phyloP scores from a whole-genome alignment of 2,797 vertebrate genomes.

The Acanthopagrus latus region DNA sequence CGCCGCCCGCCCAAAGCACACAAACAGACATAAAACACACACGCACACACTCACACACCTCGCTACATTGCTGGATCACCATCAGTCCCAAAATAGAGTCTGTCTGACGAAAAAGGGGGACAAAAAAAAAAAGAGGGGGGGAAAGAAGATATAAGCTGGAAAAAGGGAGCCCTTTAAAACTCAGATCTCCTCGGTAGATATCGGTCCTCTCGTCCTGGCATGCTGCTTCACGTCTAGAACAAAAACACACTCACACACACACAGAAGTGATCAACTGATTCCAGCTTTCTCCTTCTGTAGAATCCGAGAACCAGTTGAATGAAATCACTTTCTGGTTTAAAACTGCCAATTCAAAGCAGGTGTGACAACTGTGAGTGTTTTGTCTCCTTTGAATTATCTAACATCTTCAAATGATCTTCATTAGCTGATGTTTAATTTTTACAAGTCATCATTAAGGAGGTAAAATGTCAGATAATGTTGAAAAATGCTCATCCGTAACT shows the following conservation, averaged over 20 bases:
- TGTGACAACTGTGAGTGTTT: neutral
- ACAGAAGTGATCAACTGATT: slow-evolving; percentile 42
- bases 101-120: slow-evolving; percentile 35
- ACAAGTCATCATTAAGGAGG: too few species aligned
- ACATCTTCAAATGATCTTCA: neutral
- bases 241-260: slow-evolving; percentile 50
- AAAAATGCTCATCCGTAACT: too few species aligned
- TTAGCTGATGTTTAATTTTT: too few species aligned
- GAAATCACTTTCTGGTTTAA: neutral
- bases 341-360: neutral
- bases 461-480: too few species aligned
- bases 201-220: slow-evolving; percentile 52
- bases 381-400: neutral
- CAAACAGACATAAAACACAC: slow-evolving; percentile 28
- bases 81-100: slow-evolving; percentile 56
- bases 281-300: slow-evolving; percentile 33
- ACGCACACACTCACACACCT: slow-evolving; percentile 33
- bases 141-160: slow-evolving; percentile 44
- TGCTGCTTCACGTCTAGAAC: slow-evolving; percentile 69
- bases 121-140: slow-evolving; percentile 12
- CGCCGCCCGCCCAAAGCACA: slow-evolving; percentile 59
- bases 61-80: slow-evolving; percentile 46
- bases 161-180: slow-evolving; percentile 47
- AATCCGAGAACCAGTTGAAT: slow-evolving; percentile 9
- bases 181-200: slow-evolving; percentile 71